Evolutionary conservation across 1,140 invertebrate species (phyloP), one percentile per base, ranked within the genome.

Genomic region (Drosophila lacertosa): DNA sequence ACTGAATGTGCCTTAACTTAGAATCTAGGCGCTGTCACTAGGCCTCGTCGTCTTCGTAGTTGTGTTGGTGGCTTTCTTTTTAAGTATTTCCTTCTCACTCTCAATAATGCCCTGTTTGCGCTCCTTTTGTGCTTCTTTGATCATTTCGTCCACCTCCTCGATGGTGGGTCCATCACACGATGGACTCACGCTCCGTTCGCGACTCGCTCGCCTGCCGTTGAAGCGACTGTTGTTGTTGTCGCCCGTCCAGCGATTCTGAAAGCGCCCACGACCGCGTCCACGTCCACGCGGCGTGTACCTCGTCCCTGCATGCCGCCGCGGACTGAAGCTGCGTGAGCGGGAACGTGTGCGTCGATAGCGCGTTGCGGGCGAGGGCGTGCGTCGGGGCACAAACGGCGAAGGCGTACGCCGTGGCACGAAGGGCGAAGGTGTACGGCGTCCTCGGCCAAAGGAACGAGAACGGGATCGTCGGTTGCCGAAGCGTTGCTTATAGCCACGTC

Each of bases 121-220:
- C 69, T 93, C 92, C 65, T 91, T 92, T 75, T 93, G 92, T 15
- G 92, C 92, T 65, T 92, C 92, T 62, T 77, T 92, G 15, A 93
- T 84, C 74, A 92, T 92, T 67, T 92, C 92, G 71, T 93, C 92
- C 72, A 92, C 92, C 72, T 93, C 92, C 32, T 92, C 92, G 29
- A 92, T 82, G 7, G 75, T 77, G 5, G 75, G 78, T 4, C 64
- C 75, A 22, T 55, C 47, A 11, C 26, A 33, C 0, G 53, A 58
- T 10, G 50, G 64, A 10, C 53, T 47, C 11, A 69, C 44, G 6
- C 75, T 60, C 0, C 51, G 26, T 29, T 72, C 63, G 16, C 55
- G 44, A 39, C 60, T 51, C 51, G 89, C 89, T 0, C 50, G 45
- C 16, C 58, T 13, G 11, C 39, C 11, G 22, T 50, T 58, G 32